Base-by-base conservation (phyloP, 2,888 invertebrate genomes). In the Sphaerophoria rueppellii region DNA sequence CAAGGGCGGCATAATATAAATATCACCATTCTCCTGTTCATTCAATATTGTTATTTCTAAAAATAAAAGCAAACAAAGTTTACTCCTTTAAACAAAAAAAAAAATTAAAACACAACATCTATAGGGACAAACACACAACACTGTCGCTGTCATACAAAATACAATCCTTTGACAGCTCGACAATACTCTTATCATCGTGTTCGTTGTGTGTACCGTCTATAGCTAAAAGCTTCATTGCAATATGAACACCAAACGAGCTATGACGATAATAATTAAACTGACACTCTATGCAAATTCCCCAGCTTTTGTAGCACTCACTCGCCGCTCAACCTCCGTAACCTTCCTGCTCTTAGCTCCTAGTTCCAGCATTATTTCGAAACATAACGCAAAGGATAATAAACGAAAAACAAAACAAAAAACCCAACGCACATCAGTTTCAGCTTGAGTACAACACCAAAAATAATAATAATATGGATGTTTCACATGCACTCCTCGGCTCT, bases 211-310 rank as follows among this genome's bases (percentile, higher is more conserved):
- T 32, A 24, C 1, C 24, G 24, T 24, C 24, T 24, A 24, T 24
- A 24, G 40, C 2, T 24, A 60, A 24, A n/a, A 12, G 50, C 37
- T 65, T 32, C 57, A 74, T 48, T 65, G 48, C 48, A 75, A 46
- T 43, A 57, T 35, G 35, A 63, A 63, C 52, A 74, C 35, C 61
- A 76, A 67, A 76, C 76, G 37, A 46, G 54, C 67, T 55, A 76
- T 69, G 37, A 11, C n/a, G 60, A 69, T 69, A 48, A 69, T 76
- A 58, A 76, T 69, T 55, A 70, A 70, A 54, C 57, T 40, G 72
- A 82, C 73, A 69, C 63, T 63, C 73, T 69, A 77, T 77, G 82
- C 55, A 67, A 73, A 82, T 75, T 52, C 58, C 34, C 61, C 24
- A 34, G n/a, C 37, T 52, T 79, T 40, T 35, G 24, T 40, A 24